Conservation (phyloP, 2,113 vertebrate genomes). For the Corythoichthys haematopterus region DNA sequence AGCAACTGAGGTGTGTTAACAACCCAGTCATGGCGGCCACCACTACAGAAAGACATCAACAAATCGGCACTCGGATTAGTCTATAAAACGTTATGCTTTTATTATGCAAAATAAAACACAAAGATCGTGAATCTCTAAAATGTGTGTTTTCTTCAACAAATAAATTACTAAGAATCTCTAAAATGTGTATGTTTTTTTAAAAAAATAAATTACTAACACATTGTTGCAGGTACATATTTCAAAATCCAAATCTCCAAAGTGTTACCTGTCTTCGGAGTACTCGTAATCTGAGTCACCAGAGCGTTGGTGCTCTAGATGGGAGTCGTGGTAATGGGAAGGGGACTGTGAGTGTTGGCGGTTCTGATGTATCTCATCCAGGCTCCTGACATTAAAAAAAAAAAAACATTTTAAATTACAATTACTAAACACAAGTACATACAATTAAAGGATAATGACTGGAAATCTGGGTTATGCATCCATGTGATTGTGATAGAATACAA, state of each 20-base stretch:
- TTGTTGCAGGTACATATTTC: too few species aligned
- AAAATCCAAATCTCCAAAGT: background rate
- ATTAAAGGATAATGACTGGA: background rate
- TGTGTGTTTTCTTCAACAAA: background rate
- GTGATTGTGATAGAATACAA: too few species aligned
- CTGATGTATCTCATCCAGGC: slow-evolving; percentile 98
- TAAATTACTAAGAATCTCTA: too few species aligned
- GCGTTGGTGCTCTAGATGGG: slow-evolving; percentile 81
- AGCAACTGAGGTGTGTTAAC: too few species aligned
- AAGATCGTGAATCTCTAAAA: background rate
- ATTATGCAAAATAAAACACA: background rate
- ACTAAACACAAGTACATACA: background rate
- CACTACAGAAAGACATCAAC: too few species aligned
- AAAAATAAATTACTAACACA: background rate
- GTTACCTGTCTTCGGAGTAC: slow-evolving; percentile 97
- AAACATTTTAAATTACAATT: background rate
- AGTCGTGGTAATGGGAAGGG: slow-evolving; percentile 87
- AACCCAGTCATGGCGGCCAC: too few species aligned
- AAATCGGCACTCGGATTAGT: too few species aligned
- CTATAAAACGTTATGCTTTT: background rate
- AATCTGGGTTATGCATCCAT: background rate
- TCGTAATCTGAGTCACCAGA: slow-evolving; percentile 88
- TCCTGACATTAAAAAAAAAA: slow-evolving; percentile 69
- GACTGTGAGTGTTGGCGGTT: slow-evolving; percentile 88
- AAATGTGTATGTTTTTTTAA: too few species aligned